These are phyloP conservation scores for Candoia aspera DNA, from an alignment of 2,113 vertebrate species.

Conservation along the genomic window DNA sequence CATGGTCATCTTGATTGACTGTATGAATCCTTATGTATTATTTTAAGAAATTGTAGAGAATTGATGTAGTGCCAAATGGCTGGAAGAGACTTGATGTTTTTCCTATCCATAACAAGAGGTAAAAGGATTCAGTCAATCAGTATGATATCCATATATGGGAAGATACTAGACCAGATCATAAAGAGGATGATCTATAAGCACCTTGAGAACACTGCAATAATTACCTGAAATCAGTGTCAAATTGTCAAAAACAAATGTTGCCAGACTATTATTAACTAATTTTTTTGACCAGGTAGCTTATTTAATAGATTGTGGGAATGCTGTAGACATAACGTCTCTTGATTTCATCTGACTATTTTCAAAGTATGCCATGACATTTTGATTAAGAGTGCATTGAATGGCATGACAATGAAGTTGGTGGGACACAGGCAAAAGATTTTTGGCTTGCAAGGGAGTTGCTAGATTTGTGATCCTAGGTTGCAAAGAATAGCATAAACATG, in stretches of 20 bases:
- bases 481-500: not conserved
- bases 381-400: not conserved
- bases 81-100: not conserved
- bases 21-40: not conserved
- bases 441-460: not conserved
- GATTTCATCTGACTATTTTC: not conserved
- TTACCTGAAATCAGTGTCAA: not conserved
- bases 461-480: not conserved
- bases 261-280: not conserved
- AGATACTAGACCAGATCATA: not conserved
- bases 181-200: not conserved
- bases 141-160: not conserved
- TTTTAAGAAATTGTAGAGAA: not conserved
- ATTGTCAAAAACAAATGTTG: not conserved
- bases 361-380: not conserved
- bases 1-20: not conserved
- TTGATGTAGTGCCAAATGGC: not conserved
- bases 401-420: not conserved
- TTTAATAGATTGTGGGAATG: not conserved
- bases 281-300: not conserved
- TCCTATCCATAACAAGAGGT: not conserved
- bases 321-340: not conserved
- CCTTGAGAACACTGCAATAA: not conserved
- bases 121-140: not conserved
- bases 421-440: not conserved